These are phyloP conservation scores for Megaustenia siamemsis DNA, from an alignment of 2,888 invertebrate species.

Conservation along the genomic window DNA sequence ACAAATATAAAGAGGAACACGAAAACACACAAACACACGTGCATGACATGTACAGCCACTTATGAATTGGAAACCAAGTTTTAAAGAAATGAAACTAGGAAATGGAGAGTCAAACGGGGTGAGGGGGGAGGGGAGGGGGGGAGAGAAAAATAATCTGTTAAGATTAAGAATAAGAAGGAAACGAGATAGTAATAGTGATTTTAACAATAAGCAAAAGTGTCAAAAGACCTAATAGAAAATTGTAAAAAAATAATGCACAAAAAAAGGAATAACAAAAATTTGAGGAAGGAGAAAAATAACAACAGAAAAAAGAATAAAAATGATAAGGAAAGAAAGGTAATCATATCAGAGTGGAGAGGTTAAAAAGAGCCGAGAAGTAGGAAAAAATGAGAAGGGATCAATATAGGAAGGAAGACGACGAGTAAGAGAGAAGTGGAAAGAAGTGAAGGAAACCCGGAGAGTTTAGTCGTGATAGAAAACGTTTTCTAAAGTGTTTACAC, in stretches of 20 bases:
- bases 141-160: neutral
- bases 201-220: neutral
- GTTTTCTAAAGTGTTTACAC: too few relatives aligned
- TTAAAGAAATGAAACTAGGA: slow-evolving; percentile 2
- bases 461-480: too few relatives aligned
- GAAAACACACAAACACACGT: too few relatives aligned
- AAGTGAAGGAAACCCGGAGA: neutral
- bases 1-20: too few relatives aligned
- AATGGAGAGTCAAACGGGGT: neutral
- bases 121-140: neutral
- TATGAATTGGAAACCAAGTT: neutral
- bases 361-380: neutral
- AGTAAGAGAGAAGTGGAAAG: neutral
- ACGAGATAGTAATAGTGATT: too few relatives aligned
- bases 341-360: neutral
- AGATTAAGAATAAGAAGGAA: neutral
- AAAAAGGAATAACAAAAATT: too few relatives aligned
- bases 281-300: neutral
- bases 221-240: neutral
- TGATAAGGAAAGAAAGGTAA: neutral
- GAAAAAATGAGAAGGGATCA: neutral
- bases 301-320: too few relatives aligned
- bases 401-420: too few relatives aligned
- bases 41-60: too few relatives aligned
- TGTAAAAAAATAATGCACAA: neutral